phyloP scores from a whole-genome alignment of 1,140 invertebrate genomes.

The Papilio dardanus region DNA sequence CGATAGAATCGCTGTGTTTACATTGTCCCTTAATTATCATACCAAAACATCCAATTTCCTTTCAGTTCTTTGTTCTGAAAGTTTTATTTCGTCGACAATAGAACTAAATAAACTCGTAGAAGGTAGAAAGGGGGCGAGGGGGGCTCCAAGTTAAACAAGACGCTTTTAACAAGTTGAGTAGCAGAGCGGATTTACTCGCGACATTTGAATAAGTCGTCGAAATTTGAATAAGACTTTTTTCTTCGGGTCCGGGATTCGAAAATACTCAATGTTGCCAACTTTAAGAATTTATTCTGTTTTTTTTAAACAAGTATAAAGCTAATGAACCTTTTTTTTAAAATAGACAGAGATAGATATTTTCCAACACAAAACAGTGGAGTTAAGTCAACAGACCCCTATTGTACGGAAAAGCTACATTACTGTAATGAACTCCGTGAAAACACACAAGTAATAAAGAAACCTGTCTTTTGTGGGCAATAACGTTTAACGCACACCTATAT shows the following conservation, averaged over 20 bases:
- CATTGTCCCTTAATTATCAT: constrained; percentile 11
- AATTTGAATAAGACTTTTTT: constrained; percentile 51
- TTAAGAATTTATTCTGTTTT: not conserved
- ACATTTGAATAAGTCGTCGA: constrained; percentile 69
- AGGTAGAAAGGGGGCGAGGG: constrained; percentile 36
- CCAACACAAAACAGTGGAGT: too few species aligned
- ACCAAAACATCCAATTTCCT: constrained; percentile 37
- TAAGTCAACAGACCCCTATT: too few species aligned
- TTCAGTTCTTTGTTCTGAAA: constrained; percentile 37
- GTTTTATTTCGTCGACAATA: constrained; percentile 51
- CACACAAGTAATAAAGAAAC: too few species aligned
- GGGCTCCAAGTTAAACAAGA: constrained; percentile 63
- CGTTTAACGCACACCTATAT: too few species aligned
- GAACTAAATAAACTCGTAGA: constrained; percentile 52
- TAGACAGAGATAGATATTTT: too few species aligned
- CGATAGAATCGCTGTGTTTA: not conserved
- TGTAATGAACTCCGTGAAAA: constrained; percentile 10
- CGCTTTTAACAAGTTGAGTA: constrained; percentile 64
- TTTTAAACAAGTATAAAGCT: not conserved
- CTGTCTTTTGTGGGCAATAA: too few species aligned
- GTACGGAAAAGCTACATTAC: constrained; percentile 9
- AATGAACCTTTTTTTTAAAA: too few species aligned
- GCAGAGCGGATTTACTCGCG: constrained; percentile 68
- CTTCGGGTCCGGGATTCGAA: not conserved
- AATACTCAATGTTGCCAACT: constrained; percentile 8